A percentile compares a stretch with the other conserved stretches of the same genome.
Conservation (phyloP, 2,888 invertebrate species). For the Magallana nippona region DNA sequence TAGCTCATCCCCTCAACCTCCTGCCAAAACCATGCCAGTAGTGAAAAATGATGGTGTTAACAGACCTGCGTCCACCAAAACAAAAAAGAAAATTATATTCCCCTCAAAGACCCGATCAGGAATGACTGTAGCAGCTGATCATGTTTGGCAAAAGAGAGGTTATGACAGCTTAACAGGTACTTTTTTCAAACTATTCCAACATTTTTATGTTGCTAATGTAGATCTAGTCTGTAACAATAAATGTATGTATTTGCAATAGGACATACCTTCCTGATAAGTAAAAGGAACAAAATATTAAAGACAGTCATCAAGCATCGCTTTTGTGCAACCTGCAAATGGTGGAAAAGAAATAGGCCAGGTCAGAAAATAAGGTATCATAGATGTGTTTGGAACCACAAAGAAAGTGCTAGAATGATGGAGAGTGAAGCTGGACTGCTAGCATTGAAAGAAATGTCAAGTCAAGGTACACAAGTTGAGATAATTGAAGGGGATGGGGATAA, state of each 20-base stretch:
- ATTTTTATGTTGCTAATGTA: not conserved
- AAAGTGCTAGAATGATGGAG: constrained; percentile 43
- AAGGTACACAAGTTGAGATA: constrained; percentile 42
- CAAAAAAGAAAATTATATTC: not conserved
- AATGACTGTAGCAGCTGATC: constrained; percentile 51
- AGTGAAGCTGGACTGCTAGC: constrained; percentile 35
- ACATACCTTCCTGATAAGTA: constrained; percentile 41
- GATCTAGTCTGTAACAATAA: not conserved
- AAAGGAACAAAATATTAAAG: constrained; percentile 40
- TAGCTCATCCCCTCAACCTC: not conserved
- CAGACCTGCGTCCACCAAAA: too few relatives aligned
- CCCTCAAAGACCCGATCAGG: constrained; percentile 16
- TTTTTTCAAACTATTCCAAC: constrained; percentile 21
- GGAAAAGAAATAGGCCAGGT: constrained; percentile 42
- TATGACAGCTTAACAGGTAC: constrained; percentile 53
- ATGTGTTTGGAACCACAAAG: constrained; percentile 47
- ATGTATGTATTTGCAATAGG: constrained; percentile 36
- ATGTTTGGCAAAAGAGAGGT: constrained; percentile 50
- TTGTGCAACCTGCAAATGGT: constrained; percentile 41
- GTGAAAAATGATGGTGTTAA: too few relatives aligned
- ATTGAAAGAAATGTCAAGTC: constrained; percentile 31
- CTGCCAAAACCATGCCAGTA: not conserved
- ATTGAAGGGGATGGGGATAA: constrained; percentile 44
- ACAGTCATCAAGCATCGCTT: constrained; percentile 37
- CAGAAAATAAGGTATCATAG: constrained; percentile 32